These are phyloP conservation scores for Aplidium turbinatum DNA, from an alignment of 23 tunicate genomes.

Conservation along the genomic window DNA sequence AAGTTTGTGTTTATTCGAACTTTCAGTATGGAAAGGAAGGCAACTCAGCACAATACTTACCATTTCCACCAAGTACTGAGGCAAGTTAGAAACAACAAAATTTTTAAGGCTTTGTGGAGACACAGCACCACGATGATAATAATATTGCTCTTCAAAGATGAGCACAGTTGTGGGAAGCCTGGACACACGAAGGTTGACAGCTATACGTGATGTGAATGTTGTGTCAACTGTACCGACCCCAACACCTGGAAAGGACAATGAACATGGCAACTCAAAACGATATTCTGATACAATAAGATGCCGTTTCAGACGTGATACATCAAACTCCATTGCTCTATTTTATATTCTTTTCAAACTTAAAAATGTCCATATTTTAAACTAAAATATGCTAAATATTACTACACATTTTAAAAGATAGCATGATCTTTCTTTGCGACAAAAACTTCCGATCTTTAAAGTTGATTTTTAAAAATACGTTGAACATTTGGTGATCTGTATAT, in stretches of 20 bases:
- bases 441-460: no score
- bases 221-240: constrained; percentile 70
- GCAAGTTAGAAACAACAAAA: constrained; percentile 64
- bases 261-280: no score
- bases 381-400: no score
- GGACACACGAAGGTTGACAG: constrained; percentile 49
- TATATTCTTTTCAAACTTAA: no score
- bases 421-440: no score
- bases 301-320: no score
- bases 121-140: constrained; percentile 57
- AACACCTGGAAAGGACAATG: constrained; percentile 40
- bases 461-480: no score
- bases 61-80: constrained; percentile 37
- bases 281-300: no score
- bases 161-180: constrained; percentile 66
- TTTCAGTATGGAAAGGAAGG: background rate
- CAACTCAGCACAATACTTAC: constrained; percentile 37
- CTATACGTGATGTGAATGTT: constrained; percentile 61
- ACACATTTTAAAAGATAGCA: no score
- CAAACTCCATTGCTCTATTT: no score
- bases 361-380: no score
- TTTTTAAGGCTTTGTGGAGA: constrained; percentile 60
- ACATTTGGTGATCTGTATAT: no score
- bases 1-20: background rate
- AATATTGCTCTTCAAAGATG: constrained; percentile 51